Percentiles rank a stretch among this genome's conserved stretches.
These are phyloP conservation scores for Leptinotarsa haldemani DNA, from an alignment of 2,888 invertebrate species.

Conservation along the genomic window DNA sequence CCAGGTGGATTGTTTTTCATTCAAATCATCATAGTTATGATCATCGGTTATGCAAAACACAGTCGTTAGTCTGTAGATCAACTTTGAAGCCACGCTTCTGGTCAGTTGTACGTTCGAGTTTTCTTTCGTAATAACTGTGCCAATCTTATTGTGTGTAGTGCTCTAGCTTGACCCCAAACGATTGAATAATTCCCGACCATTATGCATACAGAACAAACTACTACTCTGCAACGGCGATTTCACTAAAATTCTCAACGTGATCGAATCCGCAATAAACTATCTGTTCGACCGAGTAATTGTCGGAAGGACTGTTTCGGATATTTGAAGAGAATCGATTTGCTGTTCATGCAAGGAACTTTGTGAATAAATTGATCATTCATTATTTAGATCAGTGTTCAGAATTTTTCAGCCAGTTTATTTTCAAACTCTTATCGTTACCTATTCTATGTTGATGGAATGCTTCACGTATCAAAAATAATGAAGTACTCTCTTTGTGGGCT, in stretches of 20 bases:
- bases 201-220: neutral
- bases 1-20: too few species aligned
- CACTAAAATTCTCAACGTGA: slow-evolving; percentile 1
- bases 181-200: neutral
- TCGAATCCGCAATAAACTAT: slow-evolving; percentile 3
- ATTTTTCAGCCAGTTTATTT: neutral
- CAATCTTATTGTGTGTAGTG: neutral
- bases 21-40: too few species aligned
- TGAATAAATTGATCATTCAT: neutral
- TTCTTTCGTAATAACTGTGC: too few species aligned
- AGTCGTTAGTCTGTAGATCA: too few species aligned
- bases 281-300: neutral
- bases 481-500: too few species aligned
- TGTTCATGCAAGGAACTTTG: slow-evolving; percentile 3
- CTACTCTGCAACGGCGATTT: neutral
- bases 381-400: neutral
- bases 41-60: too few species aligned
- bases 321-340: slow-evolving; percentile 15
- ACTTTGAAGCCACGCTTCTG: too few species aligned
- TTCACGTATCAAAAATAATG: too few species aligned
- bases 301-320: neutral
- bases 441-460: too few species aligned
- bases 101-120: too few species aligned
- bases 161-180: neutral
- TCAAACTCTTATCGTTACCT: too few species aligned